phyloP scores from a whole-genome alignment of 2,888 invertebrate species.

The Lordiphosa andalusiaca region DNA sequence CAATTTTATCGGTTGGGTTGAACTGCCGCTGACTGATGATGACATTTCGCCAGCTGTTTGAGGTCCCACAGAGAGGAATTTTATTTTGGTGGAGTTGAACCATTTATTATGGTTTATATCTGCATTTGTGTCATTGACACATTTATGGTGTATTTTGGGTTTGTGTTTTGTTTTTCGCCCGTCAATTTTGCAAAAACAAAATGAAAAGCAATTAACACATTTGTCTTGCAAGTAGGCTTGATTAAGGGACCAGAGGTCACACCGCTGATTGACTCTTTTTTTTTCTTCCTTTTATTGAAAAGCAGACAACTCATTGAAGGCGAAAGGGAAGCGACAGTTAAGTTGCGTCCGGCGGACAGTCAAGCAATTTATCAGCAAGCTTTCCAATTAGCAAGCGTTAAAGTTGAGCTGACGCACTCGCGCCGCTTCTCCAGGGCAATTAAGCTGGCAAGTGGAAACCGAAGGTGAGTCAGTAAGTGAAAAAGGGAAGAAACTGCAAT shows the following conservation, averaged over 20 bases:
- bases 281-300: constrained; percentile 37
- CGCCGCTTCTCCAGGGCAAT: constrained; percentile 2
- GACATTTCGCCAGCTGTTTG: constrained; percentile 44
- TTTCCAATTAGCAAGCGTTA: constrained; percentile 55
- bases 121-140: constrained; percentile 53
- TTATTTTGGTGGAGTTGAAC: constrained; percentile 39
- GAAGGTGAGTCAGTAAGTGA: constrained; percentile 10
- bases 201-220: constrained; percentile 10
- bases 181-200: neutral
- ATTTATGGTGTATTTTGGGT: constrained; percentile 39
- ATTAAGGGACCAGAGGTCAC: constrained; percentile 35
- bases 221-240: neutral
- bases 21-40: constrained; percentile 33
- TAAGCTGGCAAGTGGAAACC: constrained; percentile 9
- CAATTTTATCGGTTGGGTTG: constrained; percentile 55
- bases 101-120: constrained; percentile 35
- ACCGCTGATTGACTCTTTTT: constrained; percentile 49
- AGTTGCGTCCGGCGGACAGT: constrained; percentile 5
- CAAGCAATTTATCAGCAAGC: constrained; percentile 50
- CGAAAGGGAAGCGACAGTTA: neutral
- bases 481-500: constrained; percentile 7
- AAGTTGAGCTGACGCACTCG: constrained; percentile 25
- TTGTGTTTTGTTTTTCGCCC: constrained; percentile 4
- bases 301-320: neutral
- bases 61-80: constrained; percentile 44